Conservation (phyloP, 2,888 invertebrate species). For the Lasioglossum calceatum region DNA sequence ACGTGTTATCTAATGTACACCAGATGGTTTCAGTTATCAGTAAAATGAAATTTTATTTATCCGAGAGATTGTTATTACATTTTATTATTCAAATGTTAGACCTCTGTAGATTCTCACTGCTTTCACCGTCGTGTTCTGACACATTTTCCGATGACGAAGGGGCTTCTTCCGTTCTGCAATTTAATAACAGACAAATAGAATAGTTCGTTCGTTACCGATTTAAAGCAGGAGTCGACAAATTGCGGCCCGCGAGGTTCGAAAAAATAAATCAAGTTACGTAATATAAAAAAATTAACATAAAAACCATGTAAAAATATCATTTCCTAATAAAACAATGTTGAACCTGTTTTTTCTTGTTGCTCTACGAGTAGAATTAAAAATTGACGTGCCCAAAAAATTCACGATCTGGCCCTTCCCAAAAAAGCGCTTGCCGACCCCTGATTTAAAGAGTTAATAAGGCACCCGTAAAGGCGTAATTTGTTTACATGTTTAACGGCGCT, state of each 20-base stretch:
- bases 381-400: too few relatives aligned
- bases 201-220: background rate
- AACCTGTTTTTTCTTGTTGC: too few relatives aligned
- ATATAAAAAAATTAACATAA: too few relatives aligned
- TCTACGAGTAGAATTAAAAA: too few relatives aligned
- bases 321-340: too few relatives aligned
- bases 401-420: too few relatives aligned
- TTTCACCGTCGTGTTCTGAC: background rate
- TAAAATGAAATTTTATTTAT: slow-evolving; percentile 29
- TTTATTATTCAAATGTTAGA: slow-evolving; percentile 18
- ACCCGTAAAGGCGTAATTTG: background rate
- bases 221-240: background rate
- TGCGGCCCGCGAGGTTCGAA: too few relatives aligned
- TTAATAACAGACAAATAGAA: background rate
- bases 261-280: too few relatives aligned
- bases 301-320: too few relatives aligned
- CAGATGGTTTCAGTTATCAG: background rate
- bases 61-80: background rate
- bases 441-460: background rate
- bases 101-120: background rate
- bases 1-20: too few relatives aligned
- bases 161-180: slow-evolving; percentile 24
- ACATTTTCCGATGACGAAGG: slow-evolving; percentile 32
- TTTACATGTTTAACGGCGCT: slow-evolving; percentile 20
- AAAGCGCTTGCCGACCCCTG: too few relatives aligned